Evolutionary conservation across 2,113 vertebrate genomes (phyloP).

Genomic region (Coturnix japonica): DNA sequence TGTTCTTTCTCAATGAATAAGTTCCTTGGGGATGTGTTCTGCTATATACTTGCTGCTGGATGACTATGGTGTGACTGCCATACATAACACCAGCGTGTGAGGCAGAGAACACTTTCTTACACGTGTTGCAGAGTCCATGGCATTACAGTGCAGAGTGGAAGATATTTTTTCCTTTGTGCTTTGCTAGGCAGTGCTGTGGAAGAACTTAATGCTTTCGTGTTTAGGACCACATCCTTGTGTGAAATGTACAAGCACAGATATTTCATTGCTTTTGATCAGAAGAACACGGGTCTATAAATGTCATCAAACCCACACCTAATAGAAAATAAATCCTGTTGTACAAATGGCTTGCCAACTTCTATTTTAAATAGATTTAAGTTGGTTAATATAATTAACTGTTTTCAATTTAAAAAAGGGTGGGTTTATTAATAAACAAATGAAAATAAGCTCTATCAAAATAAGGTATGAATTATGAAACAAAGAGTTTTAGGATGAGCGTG

Average conservation of each 20-base stretch:
- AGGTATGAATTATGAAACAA: background rate
- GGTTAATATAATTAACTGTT: background rate
- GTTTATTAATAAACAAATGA: background rate
- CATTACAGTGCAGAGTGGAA: rapidly evolving
- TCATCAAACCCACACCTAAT: background rate
- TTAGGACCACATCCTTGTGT: background rate
- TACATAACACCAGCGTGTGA: background rate
- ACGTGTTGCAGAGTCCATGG: background rate
- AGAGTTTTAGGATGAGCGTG: background rate
- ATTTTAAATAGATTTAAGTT: background rate
- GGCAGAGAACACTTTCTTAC: rapidly evolving
- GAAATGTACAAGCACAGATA: background rate
- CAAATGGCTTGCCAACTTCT: background rate
- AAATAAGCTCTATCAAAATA: background rate
- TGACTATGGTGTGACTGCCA: background rate
- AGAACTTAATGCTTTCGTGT: background rate
- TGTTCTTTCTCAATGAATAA: background rate
- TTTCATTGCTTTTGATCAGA: background rate
- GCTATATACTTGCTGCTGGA: rapidly evolving
- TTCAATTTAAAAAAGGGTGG: background rate
- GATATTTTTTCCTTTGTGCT: background rate
- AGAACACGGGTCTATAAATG: background rate
- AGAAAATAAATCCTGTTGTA: background rate
- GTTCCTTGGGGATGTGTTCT: background rate
- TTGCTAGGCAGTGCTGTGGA: background rate